Evolutionary conservation across 1,140 invertebrate genomes (phyloP), one percentile per base, ranked within the genome.

Genomic region (Drosophila mojavensis): DNA sequence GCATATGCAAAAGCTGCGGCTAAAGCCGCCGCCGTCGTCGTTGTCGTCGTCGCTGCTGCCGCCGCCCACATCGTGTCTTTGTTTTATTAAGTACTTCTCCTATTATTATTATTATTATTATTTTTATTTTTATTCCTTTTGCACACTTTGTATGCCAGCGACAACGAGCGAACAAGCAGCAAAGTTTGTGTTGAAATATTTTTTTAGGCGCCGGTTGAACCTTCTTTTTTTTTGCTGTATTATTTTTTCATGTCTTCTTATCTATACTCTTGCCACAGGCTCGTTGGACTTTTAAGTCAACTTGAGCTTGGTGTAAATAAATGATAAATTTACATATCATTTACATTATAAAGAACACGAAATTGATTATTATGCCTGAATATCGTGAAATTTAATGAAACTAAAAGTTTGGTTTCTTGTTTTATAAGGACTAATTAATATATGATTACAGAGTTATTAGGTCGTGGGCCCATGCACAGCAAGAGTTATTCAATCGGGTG

Each of bases 81-180:
- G 79, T 88, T 88, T 83, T 78, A 88, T 88, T 88, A 79, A 86
- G 83, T 77, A 83, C 83, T 83, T 79, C 76, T 82, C 20, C 43
- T 54, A 63, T 75, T 81, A 78, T 81, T 79, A 62, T 62, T 79
- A 62, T 62, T 65, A 43, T 68, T 63, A 13, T 51, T 75, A 54
- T 68, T 55, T 13, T 60, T 62, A 53, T 62, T 47, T 48, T 26
- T 10, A 9, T 41, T 41, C 24, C 20, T 61, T 5, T 39, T 48
- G 9, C 30, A 6, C 50, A 41, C 56, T 67, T 59, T 28, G 15
- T 59, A 13, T 59, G 24, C 30, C 41, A 59, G 43, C 60, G 53
- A 28, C 56, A 48, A 39, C 65, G 53, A 33, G 17, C 20, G 58
- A 39, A 61, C 41, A 75, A 74, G 69, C 73, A 66, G 69, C 54